phyloP scores from a whole-genome alignment of 2,113 vertebrate genomes.

The Himantopus leucocephalus region DNA sequence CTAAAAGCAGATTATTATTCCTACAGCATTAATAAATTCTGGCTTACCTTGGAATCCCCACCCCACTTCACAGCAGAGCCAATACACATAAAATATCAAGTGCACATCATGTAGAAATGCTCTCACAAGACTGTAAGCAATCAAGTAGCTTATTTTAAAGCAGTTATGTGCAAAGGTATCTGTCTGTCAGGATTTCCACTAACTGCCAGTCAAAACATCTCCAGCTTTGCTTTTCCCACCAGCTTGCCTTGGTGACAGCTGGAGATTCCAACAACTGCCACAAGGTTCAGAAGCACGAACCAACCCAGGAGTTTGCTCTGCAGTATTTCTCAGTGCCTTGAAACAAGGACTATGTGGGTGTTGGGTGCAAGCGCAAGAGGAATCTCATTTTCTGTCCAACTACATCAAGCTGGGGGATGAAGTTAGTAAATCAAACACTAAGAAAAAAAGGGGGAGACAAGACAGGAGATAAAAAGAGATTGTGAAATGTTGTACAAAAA shows the following conservation, averaged over 20 bases:
- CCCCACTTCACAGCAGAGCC: background rate
- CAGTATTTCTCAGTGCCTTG: background rate
- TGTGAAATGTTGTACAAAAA: background rate
- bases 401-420: slow-evolving; percentile 7
- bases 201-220: background rate
- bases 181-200: background rate
- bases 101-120: background rate
- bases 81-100: background rate
- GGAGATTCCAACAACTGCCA: slow-evolving; percentile 34
- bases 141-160: background rate
- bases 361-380: slow-evolving; percentile 30
- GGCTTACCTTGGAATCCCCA: background rate
- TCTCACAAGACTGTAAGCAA: background rate
- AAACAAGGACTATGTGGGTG: slow-evolving; percentile 22
- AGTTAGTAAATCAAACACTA: slow-evolving; percentile 2
- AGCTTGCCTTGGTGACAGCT: background rate
- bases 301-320: slow-evolving; percentile 15
- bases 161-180: background rate
- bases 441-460: background rate
- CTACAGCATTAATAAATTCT: background rate
- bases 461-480: background rate
- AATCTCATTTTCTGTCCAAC: slow-evolving; percentile 54
- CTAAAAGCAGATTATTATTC: background rate
- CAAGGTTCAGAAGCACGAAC: slow-evolving; percentile 28
- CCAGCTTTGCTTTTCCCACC: background rate